phyloP scores from a whole-genome alignment of 2,113 vertebrate genomes.

The Cervus canadensis region DNA sequence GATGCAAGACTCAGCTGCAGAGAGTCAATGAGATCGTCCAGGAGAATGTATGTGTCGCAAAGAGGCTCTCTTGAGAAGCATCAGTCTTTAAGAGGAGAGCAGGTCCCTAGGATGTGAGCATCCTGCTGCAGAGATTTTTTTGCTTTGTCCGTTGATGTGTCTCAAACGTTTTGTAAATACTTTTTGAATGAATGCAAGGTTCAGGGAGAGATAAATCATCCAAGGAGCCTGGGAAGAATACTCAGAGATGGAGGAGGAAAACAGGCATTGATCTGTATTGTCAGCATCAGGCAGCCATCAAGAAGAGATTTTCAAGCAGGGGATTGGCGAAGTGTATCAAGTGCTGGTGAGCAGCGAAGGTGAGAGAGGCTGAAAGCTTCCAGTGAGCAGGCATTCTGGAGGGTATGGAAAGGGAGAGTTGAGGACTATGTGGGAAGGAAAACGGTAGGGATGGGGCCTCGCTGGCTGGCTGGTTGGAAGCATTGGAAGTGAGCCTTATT shows the following conservation, averaged over 20 bases:
- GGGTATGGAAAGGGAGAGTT: neutral
- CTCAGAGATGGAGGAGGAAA: neutral
- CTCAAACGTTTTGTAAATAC: neutral
- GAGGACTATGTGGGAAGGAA: neutral
- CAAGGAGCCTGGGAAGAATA: neutral
- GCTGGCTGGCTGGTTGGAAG: too few relatives aligned
- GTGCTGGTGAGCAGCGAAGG: rapidly evolving
- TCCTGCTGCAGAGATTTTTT: neutral
- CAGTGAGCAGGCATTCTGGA: neutral
- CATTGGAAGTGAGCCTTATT: neutral
- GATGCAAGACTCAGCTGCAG: neutral
- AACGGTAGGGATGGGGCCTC: neutral
- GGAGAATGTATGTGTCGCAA: neutral
- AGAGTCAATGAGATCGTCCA: neutral
- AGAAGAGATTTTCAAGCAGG: neutral
- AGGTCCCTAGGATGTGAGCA: neutral
- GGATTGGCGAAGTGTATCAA: neutral
- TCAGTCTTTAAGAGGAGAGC: neutral
- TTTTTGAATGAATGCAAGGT: neutral
- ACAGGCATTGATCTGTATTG: neutral
- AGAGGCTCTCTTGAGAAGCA: neutral
- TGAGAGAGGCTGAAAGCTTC: neutral
- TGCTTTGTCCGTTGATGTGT: neutral
- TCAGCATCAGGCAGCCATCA: neutral
- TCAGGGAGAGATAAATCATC: neutral